Base-by-base conservation (phyloP, 2,113 vertebrate species). In the Eolophus roseicapilla region DNA sequence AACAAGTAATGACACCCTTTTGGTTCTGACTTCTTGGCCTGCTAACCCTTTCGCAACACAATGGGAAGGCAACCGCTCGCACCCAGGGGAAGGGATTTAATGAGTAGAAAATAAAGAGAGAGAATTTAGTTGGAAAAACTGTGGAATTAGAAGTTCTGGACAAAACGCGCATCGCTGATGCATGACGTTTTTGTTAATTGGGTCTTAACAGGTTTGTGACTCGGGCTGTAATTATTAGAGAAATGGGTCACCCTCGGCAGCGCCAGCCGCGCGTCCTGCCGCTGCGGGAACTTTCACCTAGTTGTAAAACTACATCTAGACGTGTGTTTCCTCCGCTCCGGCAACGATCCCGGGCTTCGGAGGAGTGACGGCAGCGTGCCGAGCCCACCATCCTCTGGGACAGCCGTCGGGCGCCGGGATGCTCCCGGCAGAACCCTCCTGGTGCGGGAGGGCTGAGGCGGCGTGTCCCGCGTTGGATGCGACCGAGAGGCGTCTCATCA, bases 111-210 rank as follows among this genome's bases (percentile, higher is more conserved):
- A 97, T 96, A 97, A 97, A 98, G 95, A 77, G 96, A 97, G 96
- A 97, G 97, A 98, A 98, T 98, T 98, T 98, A 97, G 96, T 98
- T 97, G 97, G 95, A 96, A 97, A 98, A 98, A 98, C 89, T 84
- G 96, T 88, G 95, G 97, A 98, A 98, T 98, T 98, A 98, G 93
- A 92, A 98, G 96, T 97, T 97, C 97, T 96, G 98, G 97, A 98
- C 98, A 96, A 97, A 98, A 96, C 97, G 98, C 31, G 97, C 98
- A 97, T 97, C 98, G 89, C 73, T 97, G 98, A 96, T 98, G 98
- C 98, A 92, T 97, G 97, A 92, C 97, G 90, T 97, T 98, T 98
- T 97, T 98, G 97, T 98, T 98, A 98, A 98, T 98, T 98, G 97
- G 97, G 97, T 98, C 98, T 98, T 98, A 98, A 98, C 98, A 98